These are phyloP conservation scores for Scartelaos histophorus DNA, from an alignment of 2,113 vertebrate genomes.

Conservation along the genomic window DNA sequence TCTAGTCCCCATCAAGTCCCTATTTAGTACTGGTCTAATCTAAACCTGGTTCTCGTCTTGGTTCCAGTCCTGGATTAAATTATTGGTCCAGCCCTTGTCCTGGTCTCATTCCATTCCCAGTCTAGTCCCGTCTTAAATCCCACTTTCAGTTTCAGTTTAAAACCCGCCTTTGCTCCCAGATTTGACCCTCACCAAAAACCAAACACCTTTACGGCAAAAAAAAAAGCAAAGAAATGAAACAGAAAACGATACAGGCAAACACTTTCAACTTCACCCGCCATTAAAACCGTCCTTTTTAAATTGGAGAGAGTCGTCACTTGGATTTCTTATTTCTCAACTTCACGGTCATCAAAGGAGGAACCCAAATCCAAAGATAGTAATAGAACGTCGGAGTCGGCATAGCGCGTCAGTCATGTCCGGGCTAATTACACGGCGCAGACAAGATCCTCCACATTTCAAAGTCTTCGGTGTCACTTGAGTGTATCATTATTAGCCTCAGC, in stretches of 20 bases:
- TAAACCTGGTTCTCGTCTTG: too few relatives aligned
- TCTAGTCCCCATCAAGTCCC: too few relatives aligned
- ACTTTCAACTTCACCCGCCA: not conserved
- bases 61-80: too few relatives aligned
- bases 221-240: too few relatives aligned
- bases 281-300: not conserved
- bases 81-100: too few relatives aligned
- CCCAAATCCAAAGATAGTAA: not conserved
- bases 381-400: not conserved
- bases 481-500: constrained; percentile 22
- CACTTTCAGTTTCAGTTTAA: not conserved
- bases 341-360: not conserved
- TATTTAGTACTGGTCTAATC: too few relatives aligned
- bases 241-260: not conserved
- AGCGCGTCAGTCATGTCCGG: not conserved
- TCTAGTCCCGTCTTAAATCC: not conserved
- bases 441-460: constrained; percentile 30
- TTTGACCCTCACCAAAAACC: not conserved
- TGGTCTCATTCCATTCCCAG: too few relatives aligned
- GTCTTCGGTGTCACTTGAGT: constrained; percentile 24
- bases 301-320: not conserved
- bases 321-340: not conserved
- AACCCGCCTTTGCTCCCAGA: not conserved
- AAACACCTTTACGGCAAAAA: too few relatives aligned
- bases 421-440: constrained; percentile 6